These are phyloP conservation scores for Aspidoscelis tigris DNA, from an alignment of 2,113 vertebrate genomes.

Conservation along the genomic window DNA sequence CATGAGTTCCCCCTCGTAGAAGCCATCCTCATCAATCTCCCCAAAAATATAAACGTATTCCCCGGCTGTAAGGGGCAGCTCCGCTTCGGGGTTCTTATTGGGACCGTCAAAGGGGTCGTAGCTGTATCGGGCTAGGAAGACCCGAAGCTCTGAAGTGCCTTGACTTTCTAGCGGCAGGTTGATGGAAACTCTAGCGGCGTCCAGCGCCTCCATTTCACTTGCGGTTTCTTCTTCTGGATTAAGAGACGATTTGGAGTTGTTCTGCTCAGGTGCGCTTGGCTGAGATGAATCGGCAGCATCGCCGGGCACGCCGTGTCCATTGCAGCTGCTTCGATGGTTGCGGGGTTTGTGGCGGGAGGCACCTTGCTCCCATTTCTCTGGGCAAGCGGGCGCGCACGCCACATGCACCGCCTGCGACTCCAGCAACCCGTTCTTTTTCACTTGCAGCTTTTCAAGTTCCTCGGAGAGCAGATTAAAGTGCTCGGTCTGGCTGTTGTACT, in stretches of 20 bases:
- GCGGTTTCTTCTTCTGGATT: constrained; percentile 81
- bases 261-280: constrained; percentile 68
- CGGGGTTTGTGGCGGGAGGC: neutral
- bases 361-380: constrained; percentile 1
- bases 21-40: constrained; percentile 84
- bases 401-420: constrained; percentile 25
- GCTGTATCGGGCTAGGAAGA: constrained; percentile 84
- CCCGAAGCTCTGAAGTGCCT: constrained; percentile 76
- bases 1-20: constrained; percentile 88
- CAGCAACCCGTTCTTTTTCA: constrained; percentile 74
- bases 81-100: constrained; percentile 82
- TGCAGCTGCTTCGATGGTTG: neutral
- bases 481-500: constrained; percentile 81
- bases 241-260: constrained; percentile 79
- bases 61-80: constrained; percentile 82
- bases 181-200: constrained; percentile 73
- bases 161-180: constrained; percentile 67
- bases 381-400: neutral
- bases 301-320: neutral
- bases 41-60: constrained; percentile 84
- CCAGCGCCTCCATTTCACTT: constrained; percentile 82
- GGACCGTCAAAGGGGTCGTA: constrained; percentile 84
- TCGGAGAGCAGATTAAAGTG: constrained; percentile 83
- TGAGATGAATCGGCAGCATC: neutral
- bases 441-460: constrained; percentile 83